These are phyloP conservation scores for Chiridota heheva DNA, from an alignment of 35 echinoderm and acorn worm species.

Conservation along the genomic window DNA sequence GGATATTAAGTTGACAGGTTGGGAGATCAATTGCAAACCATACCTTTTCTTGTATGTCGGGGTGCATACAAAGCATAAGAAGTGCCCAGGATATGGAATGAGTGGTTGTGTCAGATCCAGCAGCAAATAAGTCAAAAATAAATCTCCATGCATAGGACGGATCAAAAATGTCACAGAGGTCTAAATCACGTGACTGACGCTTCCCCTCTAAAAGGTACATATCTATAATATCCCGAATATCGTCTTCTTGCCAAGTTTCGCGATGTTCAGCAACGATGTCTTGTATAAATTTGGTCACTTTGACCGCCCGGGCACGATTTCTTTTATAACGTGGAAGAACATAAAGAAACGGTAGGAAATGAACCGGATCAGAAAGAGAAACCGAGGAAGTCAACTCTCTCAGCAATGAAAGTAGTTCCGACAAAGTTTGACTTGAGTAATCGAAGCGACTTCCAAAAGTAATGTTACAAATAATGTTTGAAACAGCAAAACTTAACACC, in stretches of 20 bases:
- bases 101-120: slow-evolving; percentile 17
- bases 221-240: slow-evolving; percentile 18
- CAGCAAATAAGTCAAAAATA: slow-evolving; percentile 35
- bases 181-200: no score
- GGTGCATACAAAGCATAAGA: slow-evolving; percentile 19
- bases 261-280: background rate
- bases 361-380: background rate
- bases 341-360: slow-evolving; percentile 6
- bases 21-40: no score
- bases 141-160: background rate
- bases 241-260: background rate
- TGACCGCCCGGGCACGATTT: background rate
- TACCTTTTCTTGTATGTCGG: slow-evolving; percentile 20
- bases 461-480: slow-evolving; percentile 44
- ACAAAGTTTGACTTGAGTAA: background rate
- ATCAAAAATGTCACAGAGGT: background rate
- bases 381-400: background rate
- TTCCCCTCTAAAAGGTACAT: slow-evolving; percentile 28
- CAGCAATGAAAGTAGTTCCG: background rate
- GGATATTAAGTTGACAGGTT: no score
- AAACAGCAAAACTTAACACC: slow-evolving; percentile 24
- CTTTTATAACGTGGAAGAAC: slow-evolving; percentile 6
- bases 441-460: slow-evolving; percentile 30
- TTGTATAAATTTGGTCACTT: background rate
- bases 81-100: slow-evolving; percentile 23